Evolutionary conservation across 2,113 vertebrate species (phyloP).

Genomic region (Anguilla japonica): DNA sequence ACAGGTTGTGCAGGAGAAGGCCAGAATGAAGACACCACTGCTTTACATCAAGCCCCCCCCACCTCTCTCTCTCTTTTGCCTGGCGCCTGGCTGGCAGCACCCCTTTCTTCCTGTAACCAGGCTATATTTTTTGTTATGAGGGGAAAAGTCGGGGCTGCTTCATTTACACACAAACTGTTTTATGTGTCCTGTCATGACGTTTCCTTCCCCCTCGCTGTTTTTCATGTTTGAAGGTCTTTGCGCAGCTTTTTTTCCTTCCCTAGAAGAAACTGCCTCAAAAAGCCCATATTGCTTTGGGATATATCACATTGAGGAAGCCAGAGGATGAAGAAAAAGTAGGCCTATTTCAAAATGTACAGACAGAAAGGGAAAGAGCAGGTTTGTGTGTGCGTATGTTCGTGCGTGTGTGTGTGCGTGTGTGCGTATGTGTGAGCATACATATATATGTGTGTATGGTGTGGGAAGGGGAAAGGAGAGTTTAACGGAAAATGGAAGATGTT

Average conservation of each 20-base stretch:
- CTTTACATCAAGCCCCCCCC: conserved; percentile 42
- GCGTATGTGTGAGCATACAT: not conserved
- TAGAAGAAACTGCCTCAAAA: conserved; percentile 6
- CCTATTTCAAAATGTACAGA: conserved; percentile 5
- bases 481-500: conserved; percentile 8
- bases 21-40: conserved; percentile 45
- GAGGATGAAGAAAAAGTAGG: not conserved
- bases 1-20: conserved; percentile 44
- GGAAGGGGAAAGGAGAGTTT: not conserved
- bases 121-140: conserved; percentile 31
- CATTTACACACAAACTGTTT: conserved; percentile 49
- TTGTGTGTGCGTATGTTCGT: not conserved
- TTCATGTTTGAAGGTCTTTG: conserved; percentile 16
- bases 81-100: conserved; percentile 23
- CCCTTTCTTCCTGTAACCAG: conserved; percentile 26
- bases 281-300: not conserved
- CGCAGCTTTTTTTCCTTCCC: conserved; percentile 4
- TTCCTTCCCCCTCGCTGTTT: not conserved
- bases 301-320: conserved; percentile 14
- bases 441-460: conserved; percentile 22
- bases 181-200: conserved; percentile 24
- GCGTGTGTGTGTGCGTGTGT: not conserved
- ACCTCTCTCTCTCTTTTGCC: conserved; percentile 17
- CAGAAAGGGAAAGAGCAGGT: conserved; percentile 6
- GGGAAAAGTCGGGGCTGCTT: conserved; percentile 31